phyloP scores from a whole-genome alignment of 2,888 invertebrate species.

The Leptopilina drosophilae region DNA sequence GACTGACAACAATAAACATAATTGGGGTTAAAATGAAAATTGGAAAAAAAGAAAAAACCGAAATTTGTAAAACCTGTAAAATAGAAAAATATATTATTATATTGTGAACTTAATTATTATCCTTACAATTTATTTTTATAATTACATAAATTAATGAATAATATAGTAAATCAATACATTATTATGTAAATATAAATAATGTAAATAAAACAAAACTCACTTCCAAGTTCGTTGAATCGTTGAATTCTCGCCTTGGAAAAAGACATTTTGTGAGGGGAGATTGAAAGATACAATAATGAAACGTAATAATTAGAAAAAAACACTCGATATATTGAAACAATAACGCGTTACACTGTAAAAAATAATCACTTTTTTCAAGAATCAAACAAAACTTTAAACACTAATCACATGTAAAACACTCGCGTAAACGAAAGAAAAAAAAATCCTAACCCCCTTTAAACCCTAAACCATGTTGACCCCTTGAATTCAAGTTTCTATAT shows the following conservation, averaged over 20 bases:
- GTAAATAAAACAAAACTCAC: conserved; percentile 73
- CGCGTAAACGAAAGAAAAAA: conserved; percentile 12
- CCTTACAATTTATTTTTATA: no score
- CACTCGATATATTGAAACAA: conserved; percentile 9
- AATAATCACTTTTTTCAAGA: no score
- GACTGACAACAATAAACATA: no score
- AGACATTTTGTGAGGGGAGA: conserved; percentile 74
- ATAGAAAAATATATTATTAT: no score
- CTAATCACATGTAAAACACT: conserved; percentile 10
- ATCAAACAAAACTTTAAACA: not conserved
- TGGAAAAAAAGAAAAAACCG: no score
- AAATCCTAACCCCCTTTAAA: conserved; percentile 8
- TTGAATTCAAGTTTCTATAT: conserved; percentile 28
- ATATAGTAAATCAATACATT: no score
- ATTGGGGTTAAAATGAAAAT: no score
- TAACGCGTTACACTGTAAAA: conserved; percentile 2
- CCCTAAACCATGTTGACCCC: conserved; percentile 25
- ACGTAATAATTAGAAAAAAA: conserved; percentile 9
- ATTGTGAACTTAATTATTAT: no score
- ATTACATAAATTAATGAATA: no score
- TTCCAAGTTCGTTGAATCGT: conserved; percentile 79
- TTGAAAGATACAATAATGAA: not conserved
- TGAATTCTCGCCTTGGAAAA: conserved; percentile 80
- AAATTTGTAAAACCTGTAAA: no score
- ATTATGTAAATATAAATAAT: not conserved